Percentiles rank a stretch among this genome's conserved stretches.
These are phyloP conservation scores for Drosophila arizonae DNA, from an alignment of 1,140 invertebrate genomes.

Conservation along the genomic window DNA sequence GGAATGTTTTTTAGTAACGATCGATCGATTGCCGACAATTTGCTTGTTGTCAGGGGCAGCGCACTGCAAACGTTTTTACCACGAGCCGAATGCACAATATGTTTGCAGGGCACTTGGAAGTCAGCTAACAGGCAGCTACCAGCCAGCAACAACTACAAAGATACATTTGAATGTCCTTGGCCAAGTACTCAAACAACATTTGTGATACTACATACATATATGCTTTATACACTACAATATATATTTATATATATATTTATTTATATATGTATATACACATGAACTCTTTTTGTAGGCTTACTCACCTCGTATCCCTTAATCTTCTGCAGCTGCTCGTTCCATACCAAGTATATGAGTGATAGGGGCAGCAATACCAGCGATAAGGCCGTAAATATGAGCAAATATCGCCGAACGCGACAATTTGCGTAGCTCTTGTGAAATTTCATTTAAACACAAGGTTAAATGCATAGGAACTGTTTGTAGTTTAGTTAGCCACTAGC, in stretches of 20 bases:
- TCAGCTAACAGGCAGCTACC: slow-evolving; percentile 17
- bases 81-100: slow-evolving; percentile 4
- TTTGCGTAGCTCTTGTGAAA: slow-evolving; percentile 72
- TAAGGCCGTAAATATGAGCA: slow-evolving; percentile 80
- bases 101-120: slow-evolving; percentile 48
- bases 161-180: slow-evolving; percentile 19
- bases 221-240: neutral
- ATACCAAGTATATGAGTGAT: slow-evolving; percentile 78
- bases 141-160: slow-evolving; percentile 45
- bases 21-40: slow-evolving; percentile 31
- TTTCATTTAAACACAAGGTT: slow-evolving; percentile 78
- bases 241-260: neutral
- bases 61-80: slow-evolving; percentile 14
- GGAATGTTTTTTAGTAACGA: slow-evolving; percentile 1
- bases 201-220: neutral
- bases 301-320: slow-evolving; percentile 82
- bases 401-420: slow-evolving; percentile 82
- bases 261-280: neutral
- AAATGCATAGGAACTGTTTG: slow-evolving; percentile 72
- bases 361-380: slow-evolving; percentile 74
- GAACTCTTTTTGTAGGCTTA: slow-evolving; percentile 12
- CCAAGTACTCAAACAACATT: slow-evolving; percentile 8
- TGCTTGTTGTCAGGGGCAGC: slow-evolving; percentile 29
- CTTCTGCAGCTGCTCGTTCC: slow-evolving; percentile 81
- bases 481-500: slow-evolving; percentile 18